phyloP scores from a whole-genome alignment of 2,888 invertebrate species.

The Dasysyrphus tricinctus region DNA sequence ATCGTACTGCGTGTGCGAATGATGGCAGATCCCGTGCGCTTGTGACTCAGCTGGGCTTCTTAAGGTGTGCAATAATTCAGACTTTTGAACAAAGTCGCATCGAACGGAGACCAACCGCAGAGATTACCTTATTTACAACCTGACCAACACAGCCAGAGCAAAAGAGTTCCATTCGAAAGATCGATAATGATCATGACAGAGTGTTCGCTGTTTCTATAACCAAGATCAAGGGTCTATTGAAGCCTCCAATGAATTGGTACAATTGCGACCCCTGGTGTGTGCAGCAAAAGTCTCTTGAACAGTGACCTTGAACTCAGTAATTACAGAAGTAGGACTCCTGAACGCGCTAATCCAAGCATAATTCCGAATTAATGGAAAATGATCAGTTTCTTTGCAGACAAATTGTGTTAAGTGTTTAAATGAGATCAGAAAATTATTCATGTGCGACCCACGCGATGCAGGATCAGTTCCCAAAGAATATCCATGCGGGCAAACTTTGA shows the following conservation, averaged over 20 bases:
- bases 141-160: slow-evolving; percentile 39
- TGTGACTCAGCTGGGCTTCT: slow-evolving; percentile 56
- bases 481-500: slow-evolving; percentile 60
- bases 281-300: slow-evolving; percentile 1
- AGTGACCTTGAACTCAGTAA: slow-evolving; percentile 61
- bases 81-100: slow-evolving; percentile 65
- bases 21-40: slow-evolving; percentile 30
- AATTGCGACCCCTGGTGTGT: slow-evolving; percentile 49
- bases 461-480: slow-evolving; percentile 42
- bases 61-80: slow-evolving; percentile 72
- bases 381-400: slow-evolving; percentile 67
- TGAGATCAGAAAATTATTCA: slow-evolving; percentile 70
- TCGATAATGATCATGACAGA: slow-evolving; percentile 72
- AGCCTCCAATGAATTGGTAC: slow-evolving; percentile 27
- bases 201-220: slow-evolving; percentile 14
- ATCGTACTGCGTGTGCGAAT: slow-evolving; percentile 44
- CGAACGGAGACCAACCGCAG: slow-evolving; percentile 69
- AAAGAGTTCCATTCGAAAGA: slow-evolving; percentile 57
- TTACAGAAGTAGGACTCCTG: slow-evolving; percentile 37
- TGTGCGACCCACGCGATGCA: slow-evolving; percentile 58
- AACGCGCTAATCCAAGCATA: slow-evolving; percentile 61
- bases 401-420: slow-evolving; percentile 75
- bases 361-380: slow-evolving; percentile 74
- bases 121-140: slow-evolving; percentile 68
- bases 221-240: slow-evolving; percentile 46